These are phyloP conservation scores for Drosophila nr. medialis DNA, from an alignment of 2,888 invertebrate species.

Conservation along the genomic window DNA sequence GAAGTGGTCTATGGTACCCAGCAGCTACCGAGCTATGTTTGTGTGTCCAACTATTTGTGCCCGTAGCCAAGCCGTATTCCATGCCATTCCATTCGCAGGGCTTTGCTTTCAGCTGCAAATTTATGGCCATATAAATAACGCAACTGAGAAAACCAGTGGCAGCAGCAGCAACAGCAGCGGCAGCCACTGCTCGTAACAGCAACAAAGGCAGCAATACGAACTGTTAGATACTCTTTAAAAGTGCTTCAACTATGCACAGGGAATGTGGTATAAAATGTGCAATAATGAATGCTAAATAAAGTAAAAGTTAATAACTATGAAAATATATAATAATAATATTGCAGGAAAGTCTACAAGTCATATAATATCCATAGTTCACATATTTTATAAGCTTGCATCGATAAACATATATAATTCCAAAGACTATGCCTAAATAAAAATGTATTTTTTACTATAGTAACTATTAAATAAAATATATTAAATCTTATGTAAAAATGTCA, in stretches of 20 bases:
- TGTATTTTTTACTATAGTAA: no score
- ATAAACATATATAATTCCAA: background rate
- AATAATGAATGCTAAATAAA: background rate
- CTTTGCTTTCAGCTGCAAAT: slow-evolving; percentile 78
- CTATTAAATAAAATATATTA: background rate
- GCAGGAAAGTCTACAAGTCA: background rate
- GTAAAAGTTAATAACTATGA: background rate
- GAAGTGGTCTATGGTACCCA: background rate
- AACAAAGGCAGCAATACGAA: slow-evolving; percentile 26
- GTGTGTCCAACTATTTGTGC: slow-evolving; percentile 63
- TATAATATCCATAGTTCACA: background rate
- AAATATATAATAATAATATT: background rate
- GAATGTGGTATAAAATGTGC: background rate
- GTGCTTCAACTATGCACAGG: no score
- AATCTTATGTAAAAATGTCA: background rate
- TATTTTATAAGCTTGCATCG: background rate
- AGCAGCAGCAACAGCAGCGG: slow-evolving; percentile 9
- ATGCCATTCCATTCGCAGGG: slow-evolving; percentile 50
- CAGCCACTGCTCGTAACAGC: slow-evolving; percentile 15
- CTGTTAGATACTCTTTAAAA: slow-evolving; percentile 24
- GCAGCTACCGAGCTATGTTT: background rate
- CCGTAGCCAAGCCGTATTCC: slow-evolving; percentile 15
- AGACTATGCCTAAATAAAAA: background rate
- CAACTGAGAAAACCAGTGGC: slow-evolving; percentile 74
- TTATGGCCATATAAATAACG: slow-evolving; percentile 76